These are phyloP conservation scores for Carettochelys insculpta DNA, from an alignment of 2,113 vertebrate genomes.

Conservation along the genomic window DNA sequence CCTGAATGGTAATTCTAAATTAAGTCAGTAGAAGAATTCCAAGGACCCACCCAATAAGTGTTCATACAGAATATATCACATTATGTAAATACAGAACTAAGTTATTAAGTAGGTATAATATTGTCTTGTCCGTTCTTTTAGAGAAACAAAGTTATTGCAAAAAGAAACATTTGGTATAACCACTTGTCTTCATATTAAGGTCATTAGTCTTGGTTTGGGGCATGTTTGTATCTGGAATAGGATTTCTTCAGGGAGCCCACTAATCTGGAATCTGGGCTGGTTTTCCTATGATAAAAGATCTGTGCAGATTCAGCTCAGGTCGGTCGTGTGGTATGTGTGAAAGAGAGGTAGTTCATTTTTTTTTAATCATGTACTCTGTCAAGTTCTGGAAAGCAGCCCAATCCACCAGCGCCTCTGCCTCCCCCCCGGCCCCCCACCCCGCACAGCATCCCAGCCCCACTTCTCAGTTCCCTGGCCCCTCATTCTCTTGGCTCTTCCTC, in stretches of 20 bases:
- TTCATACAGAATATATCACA: neutral
- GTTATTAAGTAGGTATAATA: neutral
- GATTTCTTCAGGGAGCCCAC: neutral
- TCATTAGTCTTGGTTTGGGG: neutral
- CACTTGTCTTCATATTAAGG: neutral
- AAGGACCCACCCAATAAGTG: rapidly evolving
- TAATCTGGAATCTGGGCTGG: neutral
- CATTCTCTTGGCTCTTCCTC: too few species aligned
- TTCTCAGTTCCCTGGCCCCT: too few species aligned
- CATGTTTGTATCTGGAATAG: neutral
- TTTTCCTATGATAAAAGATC: neutral
- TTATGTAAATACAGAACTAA: neutral
- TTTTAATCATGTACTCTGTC: neutral
- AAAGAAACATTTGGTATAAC: neutral
- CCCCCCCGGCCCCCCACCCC: too few species aligned
- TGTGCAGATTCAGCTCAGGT: neutral
- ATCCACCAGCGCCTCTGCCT: too few species aligned
- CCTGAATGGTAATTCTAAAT: neutral
- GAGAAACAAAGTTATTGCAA: neutral
- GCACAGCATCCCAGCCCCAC: too few species aligned
- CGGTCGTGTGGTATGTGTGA: neutral
- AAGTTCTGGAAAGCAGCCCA: neutral
- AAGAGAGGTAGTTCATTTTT: neutral
- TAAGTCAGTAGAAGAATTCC: neutral
- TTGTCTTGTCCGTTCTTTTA: neutral